These are phyloP conservation scores for Dynastes maya DNA, from an alignment of 2,888 invertebrate genomes.

Conservation along the genomic window DNA sequence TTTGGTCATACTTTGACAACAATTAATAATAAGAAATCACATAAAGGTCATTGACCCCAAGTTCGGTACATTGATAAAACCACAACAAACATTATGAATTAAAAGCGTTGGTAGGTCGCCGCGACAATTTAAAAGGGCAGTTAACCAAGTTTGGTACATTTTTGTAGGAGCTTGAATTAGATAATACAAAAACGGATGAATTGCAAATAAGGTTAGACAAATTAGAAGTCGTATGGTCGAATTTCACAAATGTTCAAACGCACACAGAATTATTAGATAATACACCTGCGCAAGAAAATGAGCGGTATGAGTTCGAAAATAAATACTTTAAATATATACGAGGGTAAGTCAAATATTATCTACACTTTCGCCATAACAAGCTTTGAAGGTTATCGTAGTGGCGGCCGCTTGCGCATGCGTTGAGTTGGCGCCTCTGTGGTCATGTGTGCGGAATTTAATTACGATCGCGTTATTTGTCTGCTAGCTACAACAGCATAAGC, in stretches of 20 bases:
- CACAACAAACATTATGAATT: not conserved
- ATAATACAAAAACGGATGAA: slow-evolving; percentile 22
- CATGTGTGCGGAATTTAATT: no score
- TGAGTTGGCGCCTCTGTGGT: no score
- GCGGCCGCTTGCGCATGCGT: no score
- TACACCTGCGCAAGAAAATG: not conserved
- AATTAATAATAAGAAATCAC: no score
- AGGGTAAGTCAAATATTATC: no score
- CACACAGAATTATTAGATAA: not conserved
- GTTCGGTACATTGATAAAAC: no score
- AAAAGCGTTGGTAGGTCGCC: slow-evolving; percentile 9
- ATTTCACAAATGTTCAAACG: slow-evolving; percentile 14
- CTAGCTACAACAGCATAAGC: no score
- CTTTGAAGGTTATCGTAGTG: no score
- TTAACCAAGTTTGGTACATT: slow-evolving; percentile 11
- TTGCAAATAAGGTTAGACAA: not conserved
- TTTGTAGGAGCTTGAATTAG: not conserved
- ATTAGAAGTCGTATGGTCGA: not conserved
- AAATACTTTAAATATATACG: not conserved
- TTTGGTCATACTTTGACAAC: no score
- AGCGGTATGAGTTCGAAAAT: slow-evolving; percentile 11
- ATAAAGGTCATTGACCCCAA: no score
- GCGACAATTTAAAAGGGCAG: slow-evolving; percentile 1
- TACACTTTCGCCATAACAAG: no score
- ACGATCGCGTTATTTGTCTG: no score